Evolutionary conservation across 2,888 invertebrate genomes (phyloP), one percentile per base, ranked within the genome.

Genomic region (Lissonota sp.): DNA sequence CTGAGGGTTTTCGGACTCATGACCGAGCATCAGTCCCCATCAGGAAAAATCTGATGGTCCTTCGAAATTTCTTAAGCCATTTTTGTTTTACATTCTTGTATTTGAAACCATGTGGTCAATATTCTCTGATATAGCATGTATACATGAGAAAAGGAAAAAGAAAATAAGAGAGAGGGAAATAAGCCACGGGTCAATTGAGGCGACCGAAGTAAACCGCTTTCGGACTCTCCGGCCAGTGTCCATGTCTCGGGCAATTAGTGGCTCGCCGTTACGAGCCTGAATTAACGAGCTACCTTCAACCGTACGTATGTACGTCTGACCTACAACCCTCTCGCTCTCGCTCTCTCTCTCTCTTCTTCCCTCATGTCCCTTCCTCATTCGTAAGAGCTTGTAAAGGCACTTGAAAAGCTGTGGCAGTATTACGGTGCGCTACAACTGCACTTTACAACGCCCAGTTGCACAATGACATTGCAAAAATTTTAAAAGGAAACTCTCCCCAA

Each of bases 171-270:
- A 80, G 72, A 63, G 74, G 69, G 60, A 26, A 3, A 26, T n/a
- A 26, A 26, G 1, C 26, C 26, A 26, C 79, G 64, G 53, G 75
- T 67, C 79, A 81, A 84, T 81, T 83, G 81, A 81, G 26, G 69
- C 83, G 66, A 70, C 76, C 75, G 74, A 71, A 79, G 77, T 53
- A 80, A 84, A 79, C 26, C 79, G 74, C 55, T 53, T 26, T 26
- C 26, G 16, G 14, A 78, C 73, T 42, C 77, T 63, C 63, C 46
- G 53, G 82, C 76, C 67, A 83, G 79, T 84, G 81, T 81, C 78
- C 77, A 83, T 83, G 84, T 83, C 84, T 75, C 75, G 69, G 78
- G 75, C 83, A 83, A 84, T 84, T 84, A 84, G 84, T 84, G 77
- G 80, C 83, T 81, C 83, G 64, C 75, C 79, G 79, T 84, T 70